phyloP scores from a whole-genome alignment of 2,888 invertebrate species.

The Drosophila kambysellisi region DNA sequence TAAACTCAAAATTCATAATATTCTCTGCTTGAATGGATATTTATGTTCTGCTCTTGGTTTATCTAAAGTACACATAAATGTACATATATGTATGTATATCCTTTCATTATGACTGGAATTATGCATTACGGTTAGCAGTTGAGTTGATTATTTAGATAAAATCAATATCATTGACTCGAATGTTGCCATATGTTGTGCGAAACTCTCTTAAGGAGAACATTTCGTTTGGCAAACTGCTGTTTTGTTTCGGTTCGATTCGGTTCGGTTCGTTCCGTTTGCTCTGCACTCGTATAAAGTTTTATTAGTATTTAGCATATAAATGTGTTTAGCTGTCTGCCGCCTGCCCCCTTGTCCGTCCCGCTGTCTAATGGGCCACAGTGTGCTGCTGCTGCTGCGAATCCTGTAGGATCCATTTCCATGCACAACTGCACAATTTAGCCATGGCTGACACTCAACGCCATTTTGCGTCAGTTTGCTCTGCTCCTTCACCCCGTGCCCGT shows the following conservation, averaged over 20 bases:
- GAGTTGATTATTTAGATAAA: conserved; percentile 13
- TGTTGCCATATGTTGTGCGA: conserved; percentile 30
- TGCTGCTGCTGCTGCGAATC: conserved; percentile 33
- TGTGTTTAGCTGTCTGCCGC: conserved; percentile 52
- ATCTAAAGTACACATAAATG: neutral
- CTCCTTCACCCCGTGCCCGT: too few relatives aligned
- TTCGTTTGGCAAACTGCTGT: neutral
- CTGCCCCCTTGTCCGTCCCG: neutral
- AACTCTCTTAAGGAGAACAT: neutral
- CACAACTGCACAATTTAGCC: conserved; percentile 70
- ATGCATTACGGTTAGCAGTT: conserved; percentile 1
- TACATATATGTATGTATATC: conserved; percentile 1
- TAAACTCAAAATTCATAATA: neutral
- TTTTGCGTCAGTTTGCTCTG: conserved; percentile 29
- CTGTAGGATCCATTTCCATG: conserved; percentile 75
- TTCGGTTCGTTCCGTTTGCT: conserved; percentile 1
- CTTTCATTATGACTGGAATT: conserved; percentile 6
- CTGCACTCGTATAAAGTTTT: conserved; percentile 46
- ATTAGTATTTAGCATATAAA: conserved; percentile 72
- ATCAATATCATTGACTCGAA: conserved; percentile 19
- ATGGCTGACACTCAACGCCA: conserved; percentile 54
- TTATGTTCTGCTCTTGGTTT: neutral
- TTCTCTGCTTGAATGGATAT: neutral
- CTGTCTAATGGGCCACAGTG: conserved; percentile 57
- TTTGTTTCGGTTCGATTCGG: neutral